Conservation (phyloP, 2,888 invertebrate species). For the Smittia sp. region DNA sequence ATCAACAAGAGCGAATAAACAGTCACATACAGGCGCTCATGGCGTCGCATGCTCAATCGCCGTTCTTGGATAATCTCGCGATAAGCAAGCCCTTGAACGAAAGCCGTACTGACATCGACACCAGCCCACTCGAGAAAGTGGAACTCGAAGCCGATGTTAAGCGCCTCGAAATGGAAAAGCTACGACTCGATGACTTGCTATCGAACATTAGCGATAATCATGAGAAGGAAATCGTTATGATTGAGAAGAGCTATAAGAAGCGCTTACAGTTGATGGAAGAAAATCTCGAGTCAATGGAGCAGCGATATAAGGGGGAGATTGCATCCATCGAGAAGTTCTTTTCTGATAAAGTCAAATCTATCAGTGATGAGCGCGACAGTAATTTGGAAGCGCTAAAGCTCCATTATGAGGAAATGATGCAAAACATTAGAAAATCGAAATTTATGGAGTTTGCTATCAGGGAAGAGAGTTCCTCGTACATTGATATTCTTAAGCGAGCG, state of each 20-base stretch:
- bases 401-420: slow-evolving; percentile 48
- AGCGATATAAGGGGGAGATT: slow-evolving; percentile 49
- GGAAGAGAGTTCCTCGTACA: slow-evolving; percentile 51
- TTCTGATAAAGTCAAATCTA: slow-evolving; percentile 46
- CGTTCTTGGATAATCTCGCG: slow-evolving; percentile 7
- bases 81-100: slow-evolving; percentile 8
- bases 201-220: slow-evolving; percentile 51
- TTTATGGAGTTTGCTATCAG: slow-evolving; percentile 50
- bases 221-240: slow-evolving; percentile 52
- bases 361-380: slow-evolving; percentile 46
- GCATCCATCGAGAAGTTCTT: slow-evolving; percentile 47
- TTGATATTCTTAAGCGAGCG: slow-evolving; percentile 50
- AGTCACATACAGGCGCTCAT: slow-evolving; percentile 50
- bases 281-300: slow-evolving; percentile 48
- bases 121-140: slow-evolving; percentile 46
- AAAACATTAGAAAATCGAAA: slow-evolving; percentile 51
- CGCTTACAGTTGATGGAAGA: slow-evolving; percentile 50
- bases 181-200: slow-evolving; percentile 51
- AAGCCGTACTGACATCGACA: slow-evolving; percentile 24
- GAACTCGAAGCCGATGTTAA: slow-evolving; percentile 47
- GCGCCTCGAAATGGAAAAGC: slow-evolving; percentile 50
- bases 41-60: slow-evolving; percentile 45
- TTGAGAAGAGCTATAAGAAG: slow-evolving; percentile 52
- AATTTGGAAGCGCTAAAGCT: slow-evolving; percentile 47
- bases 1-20: slow-evolving; percentile 52